Conservation (phyloP, 92 coral and sea anemone genomes). For the Parazoanthus swiftii region DNA sequence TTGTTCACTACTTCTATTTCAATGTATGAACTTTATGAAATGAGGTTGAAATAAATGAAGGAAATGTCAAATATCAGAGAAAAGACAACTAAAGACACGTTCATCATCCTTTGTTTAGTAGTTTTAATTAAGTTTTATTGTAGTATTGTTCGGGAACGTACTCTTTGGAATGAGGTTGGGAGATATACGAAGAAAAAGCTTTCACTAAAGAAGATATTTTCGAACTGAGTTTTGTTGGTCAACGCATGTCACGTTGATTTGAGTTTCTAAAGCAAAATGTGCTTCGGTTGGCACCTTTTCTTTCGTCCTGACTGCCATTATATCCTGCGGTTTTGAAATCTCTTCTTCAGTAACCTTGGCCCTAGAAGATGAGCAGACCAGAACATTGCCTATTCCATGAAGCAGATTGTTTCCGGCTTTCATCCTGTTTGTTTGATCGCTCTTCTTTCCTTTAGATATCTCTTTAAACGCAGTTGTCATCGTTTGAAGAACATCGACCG, state of each 20-base stretch:
- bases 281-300: background rate
- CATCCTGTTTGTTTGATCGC: constrained; percentile 43
- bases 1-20: no score
- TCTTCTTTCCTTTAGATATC: constrained; percentile 40
- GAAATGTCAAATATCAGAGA: no score
- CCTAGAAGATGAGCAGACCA: constrained; percentile 54
- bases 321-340: background rate
- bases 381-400: constrained; percentile 79
- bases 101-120: no score
- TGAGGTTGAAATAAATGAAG: no score
- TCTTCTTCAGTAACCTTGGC: constrained; percentile 31
- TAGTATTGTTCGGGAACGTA: no score
- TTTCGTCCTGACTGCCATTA: constrained; percentile 2
- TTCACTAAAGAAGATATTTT: no score
- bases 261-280: background rate
- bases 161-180: no score
- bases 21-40: no score
- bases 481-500: constrained; percentile 67
- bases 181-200: no score
- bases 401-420: constrained; percentile 77
- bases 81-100: no score
- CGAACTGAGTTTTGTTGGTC: background rate
- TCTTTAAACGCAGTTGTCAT: constrained; percentile 58
- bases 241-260: background rate
- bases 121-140: no score